A percentile compares a stretch with the other conserved stretches of the same genome.
Evolutionary conservation across 1,140 invertebrate species (phyloP).

Genomic region (Oncopodura yosiiana): DNA sequence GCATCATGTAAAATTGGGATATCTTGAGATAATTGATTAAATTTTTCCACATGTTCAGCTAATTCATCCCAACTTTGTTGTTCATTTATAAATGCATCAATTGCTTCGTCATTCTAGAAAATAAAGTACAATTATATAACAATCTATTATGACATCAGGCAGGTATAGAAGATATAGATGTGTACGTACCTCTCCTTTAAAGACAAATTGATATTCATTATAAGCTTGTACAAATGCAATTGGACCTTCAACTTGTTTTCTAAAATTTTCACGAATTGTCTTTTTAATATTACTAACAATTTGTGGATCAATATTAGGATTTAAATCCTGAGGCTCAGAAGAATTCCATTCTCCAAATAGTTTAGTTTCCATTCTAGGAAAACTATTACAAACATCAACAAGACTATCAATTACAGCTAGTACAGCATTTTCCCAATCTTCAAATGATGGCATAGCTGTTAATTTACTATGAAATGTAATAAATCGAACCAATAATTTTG

Average conservation of each 20-base stretch:
- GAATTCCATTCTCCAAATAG: slow-evolving; percentile 32
- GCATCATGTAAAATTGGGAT: slow-evolving; percentile 55
- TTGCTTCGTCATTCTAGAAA: slow-evolving; percentile 28
- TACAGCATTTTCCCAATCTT: slow-evolving; percentile 31
- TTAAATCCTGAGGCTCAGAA: slow-evolving; percentile 30
- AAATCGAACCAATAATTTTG: slow-evolving; percentile 28
- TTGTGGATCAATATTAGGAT: slow-evolving; percentile 59
- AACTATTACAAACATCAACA: slow-evolving; percentile 27
- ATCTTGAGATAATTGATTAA: slow-evolving; percentile 51
- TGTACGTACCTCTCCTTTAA: slow-evolving; percentile 56
- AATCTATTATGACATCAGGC: not conserved
- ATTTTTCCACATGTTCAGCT: slow-evolving; percentile 50
- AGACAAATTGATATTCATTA: slow-evolving; percentile 67
- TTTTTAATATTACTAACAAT: slow-evolving; percentile 49
- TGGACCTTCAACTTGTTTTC: slow-evolving; percentile 58
- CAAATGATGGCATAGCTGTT: slow-evolving; percentile 28
- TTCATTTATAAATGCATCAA: slow-evolving; percentile 22
- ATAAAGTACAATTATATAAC: not conserved
- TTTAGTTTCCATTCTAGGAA: slow-evolving; percentile 28
- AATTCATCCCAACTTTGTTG: slow-evolving; percentile 30
- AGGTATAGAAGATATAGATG: not conserved
- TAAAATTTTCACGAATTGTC: slow-evolving; percentile 50
- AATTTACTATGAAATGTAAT: slow-evolving; percentile 23
- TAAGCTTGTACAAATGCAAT: slow-evolving; percentile 62
- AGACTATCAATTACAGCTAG: slow-evolving; percentile 25